A percentile compares a stretch with the other conserved stretches of the same genome.
Evolutionary conservation across 2,888 invertebrate species (phyloP).

Genomic region (Ctenicera cuprea): DNA sequence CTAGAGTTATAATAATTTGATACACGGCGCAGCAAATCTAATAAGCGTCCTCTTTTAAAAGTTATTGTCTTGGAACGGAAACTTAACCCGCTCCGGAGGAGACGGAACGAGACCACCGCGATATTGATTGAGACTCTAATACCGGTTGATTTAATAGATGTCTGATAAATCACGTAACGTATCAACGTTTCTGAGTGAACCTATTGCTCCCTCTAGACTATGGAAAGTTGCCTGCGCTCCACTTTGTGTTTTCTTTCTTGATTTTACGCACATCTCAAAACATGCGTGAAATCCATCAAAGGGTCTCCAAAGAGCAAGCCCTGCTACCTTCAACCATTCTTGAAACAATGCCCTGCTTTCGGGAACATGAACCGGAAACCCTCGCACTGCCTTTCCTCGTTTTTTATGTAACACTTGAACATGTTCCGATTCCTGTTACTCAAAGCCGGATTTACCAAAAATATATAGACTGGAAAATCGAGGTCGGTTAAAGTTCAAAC

Average conservation of each 20-base stretch:
- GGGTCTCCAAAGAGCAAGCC: slow-evolving; percentile 39
- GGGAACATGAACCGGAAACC: slow-evolving; percentile 30
- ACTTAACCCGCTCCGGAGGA: slow-evolving; percentile 13
- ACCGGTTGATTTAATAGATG: slow-evolving; percentile 42
- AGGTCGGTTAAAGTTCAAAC: too few species aligned
- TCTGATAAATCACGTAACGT: slow-evolving; percentile 47
- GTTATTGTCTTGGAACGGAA: slow-evolving; percentile 25
- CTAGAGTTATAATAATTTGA: slow-evolving; percentile 31
- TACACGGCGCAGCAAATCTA: slow-evolving; percentile 28
- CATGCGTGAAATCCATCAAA: slow-evolving; percentile 50
- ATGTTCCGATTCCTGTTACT: slow-evolving; percentile 27
- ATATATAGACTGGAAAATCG: not conserved
- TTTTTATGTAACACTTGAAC: slow-evolving; percentile 29
- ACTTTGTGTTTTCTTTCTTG: slow-evolving; percentile 42
- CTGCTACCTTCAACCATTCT: slow-evolving; percentile 34
- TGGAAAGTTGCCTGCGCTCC: slow-evolving; percentile 33
- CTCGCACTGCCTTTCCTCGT: slow-evolving; percentile 9
- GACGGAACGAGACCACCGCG: slow-evolving; percentile 19
- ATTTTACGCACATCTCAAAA: slow-evolving; percentile 49
- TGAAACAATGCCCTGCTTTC: slow-evolving; percentile 39
- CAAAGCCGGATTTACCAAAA: slow-evolving; percentile 15
- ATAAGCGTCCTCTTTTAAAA: slow-evolving; percentile 28
- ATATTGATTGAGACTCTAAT: slow-evolving; percentile 33
- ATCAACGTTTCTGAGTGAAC: slow-evolving; percentile 43
- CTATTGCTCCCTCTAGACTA: slow-evolving; percentile 45